Evolutionary conservation across 1,140 invertebrate genomes (phyloP).

Genomic region (Cyphomyrmex costatus): DNA sequence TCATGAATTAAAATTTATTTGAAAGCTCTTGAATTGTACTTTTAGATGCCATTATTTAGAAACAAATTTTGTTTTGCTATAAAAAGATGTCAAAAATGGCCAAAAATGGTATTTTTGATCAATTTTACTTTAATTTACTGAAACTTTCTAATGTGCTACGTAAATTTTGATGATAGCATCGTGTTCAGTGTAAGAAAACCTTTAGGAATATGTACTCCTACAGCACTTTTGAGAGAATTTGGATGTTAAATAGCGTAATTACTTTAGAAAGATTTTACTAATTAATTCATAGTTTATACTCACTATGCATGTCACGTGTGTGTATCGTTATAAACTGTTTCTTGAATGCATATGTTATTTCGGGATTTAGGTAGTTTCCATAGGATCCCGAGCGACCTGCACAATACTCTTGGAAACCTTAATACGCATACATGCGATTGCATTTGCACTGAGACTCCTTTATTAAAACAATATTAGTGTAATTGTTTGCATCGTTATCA

Average conservation of each 20-base stretch:
- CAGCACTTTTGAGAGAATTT: no score
- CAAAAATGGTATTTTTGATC: no score
- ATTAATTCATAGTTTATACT: slow-evolving; percentile 13
- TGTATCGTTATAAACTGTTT: not conserved
- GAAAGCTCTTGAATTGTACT: no score
- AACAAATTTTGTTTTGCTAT: no score
- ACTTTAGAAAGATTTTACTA: not conserved
- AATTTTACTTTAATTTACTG: no score
- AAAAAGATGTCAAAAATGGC: no score
- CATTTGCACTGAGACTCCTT: not conserved
- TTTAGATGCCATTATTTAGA: no score
- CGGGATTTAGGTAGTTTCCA: slow-evolving; percentile 37
- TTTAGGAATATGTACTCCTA: no score
- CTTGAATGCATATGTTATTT: slow-evolving; percentile 11
- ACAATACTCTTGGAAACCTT: slow-evolving; percentile 41
- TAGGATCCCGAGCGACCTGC: slow-evolving; percentile 9
- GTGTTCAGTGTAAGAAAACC: no score
- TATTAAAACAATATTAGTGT: slow-evolving; percentile 18
- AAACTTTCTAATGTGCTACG: no score
- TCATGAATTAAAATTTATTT: no score
- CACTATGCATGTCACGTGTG: not conserved
- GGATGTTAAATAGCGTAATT: not conserved
- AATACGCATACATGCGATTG: not conserved
- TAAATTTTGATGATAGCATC: no score
- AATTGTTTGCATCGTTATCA: not conserved